phyloP scores from a whole-genome alignment of 2,888 invertebrate genomes.

The Eubasilissa splendida region DNA sequence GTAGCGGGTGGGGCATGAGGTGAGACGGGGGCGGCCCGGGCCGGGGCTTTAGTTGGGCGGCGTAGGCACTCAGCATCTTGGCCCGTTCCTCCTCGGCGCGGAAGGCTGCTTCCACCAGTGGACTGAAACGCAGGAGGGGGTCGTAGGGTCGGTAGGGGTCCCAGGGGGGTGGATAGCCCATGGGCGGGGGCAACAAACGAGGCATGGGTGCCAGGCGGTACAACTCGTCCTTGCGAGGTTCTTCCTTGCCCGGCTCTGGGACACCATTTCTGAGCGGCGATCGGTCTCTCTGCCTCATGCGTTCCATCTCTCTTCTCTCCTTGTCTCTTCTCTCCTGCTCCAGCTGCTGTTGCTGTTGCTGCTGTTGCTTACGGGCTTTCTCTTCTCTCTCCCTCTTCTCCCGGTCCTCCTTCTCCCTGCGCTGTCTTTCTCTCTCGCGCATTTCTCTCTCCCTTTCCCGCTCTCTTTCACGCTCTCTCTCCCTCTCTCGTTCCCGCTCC shows the following conservation, averaged over 20 bases:
- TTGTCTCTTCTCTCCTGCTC: constrained; percentile 75
- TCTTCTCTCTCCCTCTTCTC: constrained; percentile 74
- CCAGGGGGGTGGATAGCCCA: constrained; percentile 76
- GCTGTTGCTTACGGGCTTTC: constrained; percentile 70
- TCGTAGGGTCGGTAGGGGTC: constrained; percentile 83
- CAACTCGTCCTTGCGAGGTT: constrained; percentile 71
- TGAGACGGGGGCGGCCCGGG: constrained; percentile 70
- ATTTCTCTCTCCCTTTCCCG: constrained; percentile 73
- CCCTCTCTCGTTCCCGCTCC: constrained; percentile 72
- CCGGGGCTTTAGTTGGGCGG: constrained; percentile 72
- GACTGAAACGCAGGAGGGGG: constrained; percentile 83
- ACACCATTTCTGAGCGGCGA: constrained; percentile 84
- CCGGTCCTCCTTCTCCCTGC: constrained; percentile 74
- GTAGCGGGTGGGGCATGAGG: constrained; percentile 73
- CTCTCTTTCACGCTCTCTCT: constrained; percentile 73
- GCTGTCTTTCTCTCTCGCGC: constrained; percentile 71
- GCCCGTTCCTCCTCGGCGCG: constrained; percentile 86
- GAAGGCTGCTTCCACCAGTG: constrained; percentile 84
- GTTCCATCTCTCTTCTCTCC: constrained; percentile 75
- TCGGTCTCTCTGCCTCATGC: constrained; percentile 78
- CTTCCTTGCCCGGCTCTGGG: constrained; percentile 74
- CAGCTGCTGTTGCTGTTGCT: constrained; percentile 66
- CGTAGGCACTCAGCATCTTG: constrained; percentile 82
- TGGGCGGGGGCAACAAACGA: constrained; percentile 67
- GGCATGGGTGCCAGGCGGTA: constrained; percentile 60